Base-by-base conservation (phyloP, 1,140 invertebrate species). In the Drosophila paulistorum region DNA sequence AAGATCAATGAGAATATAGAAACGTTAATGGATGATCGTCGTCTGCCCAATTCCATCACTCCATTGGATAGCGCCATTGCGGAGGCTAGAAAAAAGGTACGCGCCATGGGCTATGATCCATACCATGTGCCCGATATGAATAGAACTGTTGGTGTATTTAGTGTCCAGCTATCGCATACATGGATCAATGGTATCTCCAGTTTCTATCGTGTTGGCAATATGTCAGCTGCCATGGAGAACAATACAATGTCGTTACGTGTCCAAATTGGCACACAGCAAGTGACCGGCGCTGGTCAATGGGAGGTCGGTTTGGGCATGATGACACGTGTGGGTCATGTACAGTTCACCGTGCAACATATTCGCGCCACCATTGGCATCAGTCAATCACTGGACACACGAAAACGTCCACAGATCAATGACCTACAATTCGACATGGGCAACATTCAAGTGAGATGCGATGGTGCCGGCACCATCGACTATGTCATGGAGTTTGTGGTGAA, bases 31-130 rank as follows among this genome's bases (percentile, higher is more conserved):
- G 94, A 93, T 0, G 94, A 94, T 45, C 94, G 96, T 79, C 94
- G 94, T 51, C 96, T 97, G 79, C 96, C 96, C 0, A 97, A 97
- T 91, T 97, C 96, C 0, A 96, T 97, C 75, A 95, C 96, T 7
- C 96, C 96, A 0, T 93, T 97, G 54, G 96, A 98, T 79, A 96
- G 96, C 94, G 94, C 95, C 9, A 94, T 97, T 41, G 94, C 95
- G 4, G 95, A 96, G 81, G 94, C 93, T 0, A 93, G 96, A 9
- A 95, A 95, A 75, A 94, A 95, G 79, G 95, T 97, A 2, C 94
- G 94, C 9, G 92, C 94, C 41, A 94, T 95, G 92, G 94, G 94
- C 7, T 95, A 95, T 70, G 97, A 97, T 92, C 96, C 97, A 0
- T 96, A 95, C 74, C 93, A 94, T 81, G 74, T 96, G 1, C 93